Conservation (phyloP, 2,888 invertebrate species). For the Pediacus dermestoides region DNA sequence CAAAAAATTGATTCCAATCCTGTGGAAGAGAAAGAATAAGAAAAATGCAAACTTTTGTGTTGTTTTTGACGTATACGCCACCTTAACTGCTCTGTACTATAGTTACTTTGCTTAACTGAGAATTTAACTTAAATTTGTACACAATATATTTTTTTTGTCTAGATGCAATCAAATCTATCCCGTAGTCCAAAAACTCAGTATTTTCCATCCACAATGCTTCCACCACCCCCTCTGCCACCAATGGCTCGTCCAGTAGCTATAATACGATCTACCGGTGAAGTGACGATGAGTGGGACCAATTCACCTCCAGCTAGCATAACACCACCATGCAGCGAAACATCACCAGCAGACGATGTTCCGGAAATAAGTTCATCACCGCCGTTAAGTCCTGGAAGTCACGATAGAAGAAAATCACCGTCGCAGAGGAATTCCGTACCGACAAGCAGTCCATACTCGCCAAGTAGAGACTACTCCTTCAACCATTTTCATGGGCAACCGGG, state of each 20-base stretch:
- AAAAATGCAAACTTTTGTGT: too few species aligned
- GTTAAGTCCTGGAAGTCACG: constrained; percentile 46
- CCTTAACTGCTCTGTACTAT: too few species aligned
- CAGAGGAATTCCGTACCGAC: constrained; percentile 43
- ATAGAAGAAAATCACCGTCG: constrained; percentile 45
- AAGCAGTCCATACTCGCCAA: constrained; percentile 45
- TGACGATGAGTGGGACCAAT: constrained; percentile 58
- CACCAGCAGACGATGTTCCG: constrained; percentile 46
- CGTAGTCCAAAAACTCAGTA: constrained; percentile 77
- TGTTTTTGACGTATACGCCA: too few species aligned
- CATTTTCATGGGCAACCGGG: constrained; percentile 91
- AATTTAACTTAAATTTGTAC: not conserved
- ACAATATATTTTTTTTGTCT: constrained; percentile 31
- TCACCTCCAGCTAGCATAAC: constrained; percentile 63
- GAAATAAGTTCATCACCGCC: constrained; percentile 49
- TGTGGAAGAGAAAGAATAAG: too few species aligned
- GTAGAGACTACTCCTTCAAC: constrained; percentile 70
- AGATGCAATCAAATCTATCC: constrained; percentile 57
- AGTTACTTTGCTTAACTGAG: constrained; percentile 2
- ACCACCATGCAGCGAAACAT: constrained; percentile 52
- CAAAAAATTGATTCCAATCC: too few species aligned
- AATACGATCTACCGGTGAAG: constrained; percentile 77
- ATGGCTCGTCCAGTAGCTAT: constrained; percentile 97
- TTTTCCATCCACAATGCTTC: constrained; percentile 89
- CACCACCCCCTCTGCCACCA: constrained; percentile 91